Evolutionary conservation across 2,113 vertebrate genomes (phyloP).

Genomic region (Neomonachus schauinslandi): DNA sequence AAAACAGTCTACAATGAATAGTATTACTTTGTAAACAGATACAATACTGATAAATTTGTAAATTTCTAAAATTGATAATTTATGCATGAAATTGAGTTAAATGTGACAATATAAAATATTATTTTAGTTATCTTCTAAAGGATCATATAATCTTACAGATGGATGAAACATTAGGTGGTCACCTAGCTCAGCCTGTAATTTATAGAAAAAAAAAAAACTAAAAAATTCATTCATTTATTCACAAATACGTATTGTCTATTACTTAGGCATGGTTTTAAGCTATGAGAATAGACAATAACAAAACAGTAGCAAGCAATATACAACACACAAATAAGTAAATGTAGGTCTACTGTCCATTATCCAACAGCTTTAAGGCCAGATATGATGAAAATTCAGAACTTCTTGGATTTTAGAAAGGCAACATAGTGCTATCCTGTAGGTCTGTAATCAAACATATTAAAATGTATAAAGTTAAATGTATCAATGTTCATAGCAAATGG

Average conservation of each 20-base stretch:
- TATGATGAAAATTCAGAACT: neutral
- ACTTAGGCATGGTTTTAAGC: neutral
- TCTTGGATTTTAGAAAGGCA: neutral
- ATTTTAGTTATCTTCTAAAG: constrained; percentile 18
- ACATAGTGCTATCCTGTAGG: neutral
- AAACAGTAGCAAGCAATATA: neutral
- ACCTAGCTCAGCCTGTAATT: neutral
- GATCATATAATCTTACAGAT: neutral
- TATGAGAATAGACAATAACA: neutral
- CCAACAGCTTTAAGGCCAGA: neutral
- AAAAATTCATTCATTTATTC: neutral
- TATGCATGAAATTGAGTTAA: neutral
- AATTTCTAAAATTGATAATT: neutral
- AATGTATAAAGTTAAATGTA: neutral
- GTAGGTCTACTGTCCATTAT: neutral
- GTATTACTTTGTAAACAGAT: neutral
- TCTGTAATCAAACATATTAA: neutral
- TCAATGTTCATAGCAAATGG: neutral
- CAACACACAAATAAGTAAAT: neutral
- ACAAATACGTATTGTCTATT: neutral
- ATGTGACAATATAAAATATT: neutral
- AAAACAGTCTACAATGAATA: neutral
- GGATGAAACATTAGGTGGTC: neutral
- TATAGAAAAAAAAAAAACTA: neutral
- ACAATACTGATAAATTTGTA: neutral